A percentile compares a stretch with the other conserved stretches of the same genome.
Conservation (phyloP, 1,140 invertebrate genomes). For the Drosophila hydei region DNA sequence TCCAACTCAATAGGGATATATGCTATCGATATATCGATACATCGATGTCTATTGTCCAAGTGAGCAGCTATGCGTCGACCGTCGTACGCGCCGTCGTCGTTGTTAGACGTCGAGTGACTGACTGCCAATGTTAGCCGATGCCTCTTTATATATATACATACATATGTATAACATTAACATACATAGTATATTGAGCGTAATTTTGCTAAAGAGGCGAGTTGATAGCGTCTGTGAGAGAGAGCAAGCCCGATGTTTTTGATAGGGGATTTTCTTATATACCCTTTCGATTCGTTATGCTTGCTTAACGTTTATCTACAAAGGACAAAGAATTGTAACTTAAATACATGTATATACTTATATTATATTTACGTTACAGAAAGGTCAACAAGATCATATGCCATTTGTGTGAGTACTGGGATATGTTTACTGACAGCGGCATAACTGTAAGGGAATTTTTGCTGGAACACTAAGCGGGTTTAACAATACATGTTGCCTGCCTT, state of each 20-base stretch:
- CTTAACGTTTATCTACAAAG: slow-evolving; percentile 11
- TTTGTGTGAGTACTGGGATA: too few species aligned
- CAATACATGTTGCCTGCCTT: neutral
- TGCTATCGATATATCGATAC: slow-evolving; percentile 41
- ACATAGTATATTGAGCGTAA: slow-evolving; percentile 25
- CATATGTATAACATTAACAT: neutral
- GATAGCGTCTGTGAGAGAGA: slow-evolving; percentile 34
- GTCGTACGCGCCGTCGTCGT: slow-evolving; percentile 16
- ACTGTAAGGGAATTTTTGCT: too few species aligned
- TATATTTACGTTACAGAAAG: too few species aligned
- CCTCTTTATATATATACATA: slow-evolving; percentile 53
- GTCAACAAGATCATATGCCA: too few species aligned
- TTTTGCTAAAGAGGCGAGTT: slow-evolving; percentile 27
- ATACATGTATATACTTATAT: too few species aligned
- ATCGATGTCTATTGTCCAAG: slow-evolving; percentile 23
- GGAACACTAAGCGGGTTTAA: too few species aligned
- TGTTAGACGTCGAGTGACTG: slow-evolving; percentile 55
- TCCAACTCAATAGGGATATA: slow-evolving; percentile 13
- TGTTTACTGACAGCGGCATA: too few species aligned
- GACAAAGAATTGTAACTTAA: slow-evolving; percentile 1
- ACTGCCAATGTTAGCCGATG: slow-evolving; percentile 29
- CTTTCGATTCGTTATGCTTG: slow-evolving; percentile 14
- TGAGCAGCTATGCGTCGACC: slow-evolving; percentile 18
- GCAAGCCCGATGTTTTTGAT: slow-evolving; percentile 19
- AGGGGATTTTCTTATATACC: slow-evolving; percentile 67